Conservation (phyloP, 2,797 vertebrate genomes). For the Anguilla marmorata region DNA sequence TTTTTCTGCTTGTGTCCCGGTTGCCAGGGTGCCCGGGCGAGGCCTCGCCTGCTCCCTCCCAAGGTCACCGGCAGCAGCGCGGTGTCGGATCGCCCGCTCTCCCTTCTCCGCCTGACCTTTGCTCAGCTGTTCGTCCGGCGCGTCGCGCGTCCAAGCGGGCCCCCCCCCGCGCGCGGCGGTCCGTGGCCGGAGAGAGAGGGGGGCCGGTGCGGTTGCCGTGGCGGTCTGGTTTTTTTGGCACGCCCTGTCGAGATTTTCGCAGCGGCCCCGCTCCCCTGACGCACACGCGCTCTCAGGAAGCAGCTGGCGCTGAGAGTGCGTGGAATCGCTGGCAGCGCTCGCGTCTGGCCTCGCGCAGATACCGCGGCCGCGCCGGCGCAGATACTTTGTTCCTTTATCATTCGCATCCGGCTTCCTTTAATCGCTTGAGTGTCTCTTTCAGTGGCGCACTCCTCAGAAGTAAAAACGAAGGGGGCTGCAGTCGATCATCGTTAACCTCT, state of each 20-base stretch:
- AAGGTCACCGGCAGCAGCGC: constrained; percentile 37
- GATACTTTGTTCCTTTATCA: neutral
- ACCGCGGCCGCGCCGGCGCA: neutral
- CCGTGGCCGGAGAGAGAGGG: neutral
- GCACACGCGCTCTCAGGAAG: constrained; percentile 10
- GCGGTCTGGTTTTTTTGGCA: constrained; percentile 32
- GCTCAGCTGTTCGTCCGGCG: neutral
- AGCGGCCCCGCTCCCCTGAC: constrained; percentile 13
- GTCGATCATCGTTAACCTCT: neutral
- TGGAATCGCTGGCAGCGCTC: neutral
- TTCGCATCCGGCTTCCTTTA: neutral
- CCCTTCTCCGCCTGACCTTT: constrained; percentile 30
- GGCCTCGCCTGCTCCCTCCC: constrained; percentile 16
- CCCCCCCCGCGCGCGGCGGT: neutral
- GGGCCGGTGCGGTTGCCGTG: neutral
- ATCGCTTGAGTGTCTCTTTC: neutral
- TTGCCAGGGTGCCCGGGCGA: constrained; percentile 29
- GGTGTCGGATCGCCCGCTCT: constrained; percentile 37
- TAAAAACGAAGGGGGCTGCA: neutral
- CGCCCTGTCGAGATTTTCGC: constrained; percentile 34
- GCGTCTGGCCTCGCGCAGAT: neutral
- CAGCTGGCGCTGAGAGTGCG: neutral
- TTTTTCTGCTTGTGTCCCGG: constrained; percentile 33
- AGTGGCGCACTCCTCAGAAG: neutral
- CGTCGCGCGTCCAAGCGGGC: neutral